Evolutionary conservation across 1,140 invertebrate species (phyloP), one percentile per base, ranked within the genome.

Genomic region (Lycorma delicatula): DNA sequence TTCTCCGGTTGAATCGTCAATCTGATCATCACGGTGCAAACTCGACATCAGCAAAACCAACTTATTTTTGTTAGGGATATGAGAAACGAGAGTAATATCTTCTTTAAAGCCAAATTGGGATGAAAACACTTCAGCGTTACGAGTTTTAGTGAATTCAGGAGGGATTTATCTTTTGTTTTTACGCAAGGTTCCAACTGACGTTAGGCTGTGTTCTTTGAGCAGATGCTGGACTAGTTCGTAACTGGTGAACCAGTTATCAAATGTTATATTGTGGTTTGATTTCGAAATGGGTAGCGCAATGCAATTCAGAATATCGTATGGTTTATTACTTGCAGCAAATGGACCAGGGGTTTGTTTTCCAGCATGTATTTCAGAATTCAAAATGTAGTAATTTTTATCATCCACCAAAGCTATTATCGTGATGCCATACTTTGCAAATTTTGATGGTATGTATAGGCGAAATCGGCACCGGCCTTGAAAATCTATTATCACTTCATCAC

Each of bases 371-470:
- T 66, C 66, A 28, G 66, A 36, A 52, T 68, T 67, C 11, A 9
- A 25, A 5, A 62, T 67, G 51, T 67, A 69, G 58, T 59, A 63
- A 56, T 54, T 67, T 48, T 56, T 58, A n/a, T 64, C 56, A 36
- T 67, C 67, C 9, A 55, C 56, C 18, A 65, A 7, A 12, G 64
- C 58, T 47, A 60, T 65, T 25, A 74, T 64, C 67, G 75, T 75
- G 22, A 77, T 60, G 1, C 74, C 75, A 62, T 67, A 70, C 63
- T 70, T 71, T 46, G 56, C 60, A 26, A 69, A 70, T 61, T 74
- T 75, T n/a, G 56, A 62, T 27, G 73, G 71, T 53, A 77, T 75
- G 56, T 74, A 75, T 53, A 71, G 67, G 25, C 65, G 58, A 50
- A 74, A 71, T 25, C 48, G 54, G 52, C 70, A 72, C 16, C 64